Percentiles rank a stretch among this genome's conserved stretches.
phyloP scores from a whole-genome alignment of 2,888 invertebrate genomes.

The Sinelater perroti region DNA sequence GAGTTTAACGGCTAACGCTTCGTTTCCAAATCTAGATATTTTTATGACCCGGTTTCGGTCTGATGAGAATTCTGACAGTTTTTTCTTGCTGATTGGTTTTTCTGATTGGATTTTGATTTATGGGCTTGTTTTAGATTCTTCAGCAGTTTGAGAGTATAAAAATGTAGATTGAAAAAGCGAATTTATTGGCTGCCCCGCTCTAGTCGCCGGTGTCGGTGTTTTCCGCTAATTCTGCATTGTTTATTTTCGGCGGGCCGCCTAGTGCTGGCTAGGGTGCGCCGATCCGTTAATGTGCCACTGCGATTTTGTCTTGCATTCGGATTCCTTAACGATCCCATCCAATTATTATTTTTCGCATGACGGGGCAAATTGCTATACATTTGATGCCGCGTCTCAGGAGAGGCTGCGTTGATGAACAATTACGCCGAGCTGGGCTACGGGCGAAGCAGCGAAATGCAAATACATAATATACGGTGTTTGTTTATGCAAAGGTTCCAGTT shows the following conservation, averaged over 20 bases:
- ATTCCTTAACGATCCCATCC: slow-evolving; percentile 46
- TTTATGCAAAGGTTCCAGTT: slow-evolving; percentile 37
- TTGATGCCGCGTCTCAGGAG: slow-evolving; percentile 32
- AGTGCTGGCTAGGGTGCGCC: slow-evolving; percentile 26
- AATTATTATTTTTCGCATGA: slow-evolving; percentile 50
- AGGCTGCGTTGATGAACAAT: slow-evolving; percentile 35
- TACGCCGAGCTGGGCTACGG: slow-evolving; percentile 23
- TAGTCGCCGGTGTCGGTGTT: slow-evolving; percentile 19
- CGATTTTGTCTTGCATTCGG: slow-evolving; percentile 34
- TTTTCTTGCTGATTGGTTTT: slow-evolving; percentile 37
- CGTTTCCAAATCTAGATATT: slow-evolving; percentile 35
- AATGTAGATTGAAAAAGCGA: slow-evolving; percentile 30
- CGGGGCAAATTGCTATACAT: slow-evolving; percentile 44
- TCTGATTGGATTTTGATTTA: slow-evolving; percentile 43
- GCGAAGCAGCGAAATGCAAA: slow-evolving; percentile 32
- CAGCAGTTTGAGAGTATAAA: slow-evolving; percentile 25
- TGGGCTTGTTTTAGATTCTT: slow-evolving; percentile 34
- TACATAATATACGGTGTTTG: slow-evolving; percentile 35
- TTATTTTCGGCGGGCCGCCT: slow-evolving; percentile 25
- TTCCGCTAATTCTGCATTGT: slow-evolving; percentile 25
- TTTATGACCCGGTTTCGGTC: slow-evolving; percentile 35
- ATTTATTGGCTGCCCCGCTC: slow-evolving; percentile 19
- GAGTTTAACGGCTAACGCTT: slow-evolving; percentile 37
- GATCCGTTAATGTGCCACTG: slow-evolving; percentile 38
- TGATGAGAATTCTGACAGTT: slow-evolving; percentile 35